Conservation (phyloP, 2,797 vertebrate species). For the Lagodon rhomboides region DNA sequence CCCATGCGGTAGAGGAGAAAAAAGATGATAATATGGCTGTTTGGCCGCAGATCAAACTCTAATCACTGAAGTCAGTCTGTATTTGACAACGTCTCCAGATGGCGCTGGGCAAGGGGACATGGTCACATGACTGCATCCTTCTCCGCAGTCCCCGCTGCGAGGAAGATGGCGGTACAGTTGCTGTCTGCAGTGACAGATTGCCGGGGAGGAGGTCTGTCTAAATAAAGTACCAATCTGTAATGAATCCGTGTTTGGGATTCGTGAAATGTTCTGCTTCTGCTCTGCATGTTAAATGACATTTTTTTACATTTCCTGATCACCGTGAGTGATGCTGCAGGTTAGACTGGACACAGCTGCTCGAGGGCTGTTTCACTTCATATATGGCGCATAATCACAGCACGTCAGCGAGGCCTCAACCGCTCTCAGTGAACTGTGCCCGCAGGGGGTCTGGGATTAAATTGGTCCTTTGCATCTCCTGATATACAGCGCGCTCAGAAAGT, state of each 20-base stretch:
- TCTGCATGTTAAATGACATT: slow-evolving; percentile 9
- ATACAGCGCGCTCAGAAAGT: slow-evolving; percentile 10
- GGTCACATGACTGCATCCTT: slow-evolving; percentile 66
- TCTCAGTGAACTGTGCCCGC: slow-evolving; percentile 8
- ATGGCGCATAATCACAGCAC: background rate
- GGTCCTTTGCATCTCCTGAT: slow-evolving; percentile 23
- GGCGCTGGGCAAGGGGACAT: slow-evolving; percentile 66
- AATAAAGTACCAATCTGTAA: slow-evolving; percentile 49
- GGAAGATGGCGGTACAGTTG: slow-evolving; percentile 41
- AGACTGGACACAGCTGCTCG: background rate
- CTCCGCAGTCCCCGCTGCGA: slow-evolving; percentile 53
- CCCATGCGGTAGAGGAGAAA: slow-evolving; percentile 3
- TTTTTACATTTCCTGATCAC: slow-evolving; percentile 10
- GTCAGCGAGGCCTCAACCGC: background rate
- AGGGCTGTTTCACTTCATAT: slow-evolving; percentile 2
- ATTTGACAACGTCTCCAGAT: slow-evolving; percentile 81
- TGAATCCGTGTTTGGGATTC: slow-evolving; percentile 20
- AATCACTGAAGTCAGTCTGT: slow-evolving; percentile 51
- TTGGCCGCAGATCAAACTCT: slow-evolving; percentile 64
- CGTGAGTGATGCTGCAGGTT: background rate
- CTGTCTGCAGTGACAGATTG: slow-evolving; percentile 75
- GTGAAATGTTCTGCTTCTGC: slow-evolving; percentile 4
- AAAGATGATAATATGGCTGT: slow-evolving; percentile 46
- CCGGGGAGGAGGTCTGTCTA: slow-evolving; percentile 48
- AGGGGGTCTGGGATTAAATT: slow-evolving; percentile 12